These are phyloP conservation scores for Sebastes kiyomatsui DNA, from an alignment of 2,797 vertebrate species.

Conservation along the genomic window DNA sequence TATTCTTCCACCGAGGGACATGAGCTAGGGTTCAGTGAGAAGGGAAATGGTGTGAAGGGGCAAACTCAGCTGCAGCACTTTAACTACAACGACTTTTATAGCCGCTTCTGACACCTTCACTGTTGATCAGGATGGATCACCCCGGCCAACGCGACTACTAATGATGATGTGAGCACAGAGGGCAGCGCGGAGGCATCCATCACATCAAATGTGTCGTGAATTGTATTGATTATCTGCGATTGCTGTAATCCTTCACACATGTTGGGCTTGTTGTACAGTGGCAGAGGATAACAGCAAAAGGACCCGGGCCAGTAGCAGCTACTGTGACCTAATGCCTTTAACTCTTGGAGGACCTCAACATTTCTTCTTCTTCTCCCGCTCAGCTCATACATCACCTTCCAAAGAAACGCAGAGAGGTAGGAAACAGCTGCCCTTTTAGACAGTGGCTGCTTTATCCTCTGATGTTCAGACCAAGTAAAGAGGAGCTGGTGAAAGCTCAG, in stretches of 20 bases:
- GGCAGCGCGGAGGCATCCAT: constrained; percentile 67
- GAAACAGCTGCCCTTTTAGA: constrained; percentile 64
- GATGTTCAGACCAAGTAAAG: constrained; percentile 42
- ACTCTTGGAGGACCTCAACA: constrained; percentile 60
- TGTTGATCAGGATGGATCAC: constrained; percentile 66
- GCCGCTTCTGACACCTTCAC: constrained; percentile 56
- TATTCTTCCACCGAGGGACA: constrained; percentile 49
- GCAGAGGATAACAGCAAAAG: constrained; percentile 20
- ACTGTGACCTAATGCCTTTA: constrained; percentile 64
- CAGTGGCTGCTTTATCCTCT: constrained; percentile 61
- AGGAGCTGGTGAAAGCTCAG: constrained; percentile 58
- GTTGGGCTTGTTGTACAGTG: constrained; percentile 49
- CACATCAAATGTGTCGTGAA: constrained; percentile 51
- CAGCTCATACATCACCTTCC: constrained; percentile 68
- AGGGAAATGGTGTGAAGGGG: constrained; percentile 59
- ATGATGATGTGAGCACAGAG: constrained; percentile 63
- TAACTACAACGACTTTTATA: constrained; percentile 40
- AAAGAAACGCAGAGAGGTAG: constrained; percentile 52
- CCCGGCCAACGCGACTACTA: constrained; percentile 28
- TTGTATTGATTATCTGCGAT: constrained; percentile 72
- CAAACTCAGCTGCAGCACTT: constrained; percentile 27
- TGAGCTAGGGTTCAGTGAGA: constrained; percentile 54
- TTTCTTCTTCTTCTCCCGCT: constrained; percentile 38
- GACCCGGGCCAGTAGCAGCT: constrained; percentile 42
- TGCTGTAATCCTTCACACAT: constrained; percentile 67